Evolutionary conservation across 1,140 invertebrate species (phyloP).

Genomic region (Drosophila pseudoobscura): DNA sequence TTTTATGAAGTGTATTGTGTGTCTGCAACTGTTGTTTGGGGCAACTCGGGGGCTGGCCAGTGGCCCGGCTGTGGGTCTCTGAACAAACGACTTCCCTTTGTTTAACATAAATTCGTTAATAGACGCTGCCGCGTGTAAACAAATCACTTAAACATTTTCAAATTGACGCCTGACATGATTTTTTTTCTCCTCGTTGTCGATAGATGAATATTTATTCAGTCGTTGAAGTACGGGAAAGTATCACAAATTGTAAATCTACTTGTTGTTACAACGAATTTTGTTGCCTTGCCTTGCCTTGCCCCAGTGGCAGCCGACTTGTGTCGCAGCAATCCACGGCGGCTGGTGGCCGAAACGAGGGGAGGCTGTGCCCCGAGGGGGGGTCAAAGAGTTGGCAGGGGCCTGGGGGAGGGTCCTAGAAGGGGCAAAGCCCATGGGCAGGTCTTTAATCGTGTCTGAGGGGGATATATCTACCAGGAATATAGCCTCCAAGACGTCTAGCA

Average conservation of each 20-base stretch:
- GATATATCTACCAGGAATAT: no score
- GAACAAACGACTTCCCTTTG: slow-evolving; percentile 81
- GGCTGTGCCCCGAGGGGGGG: slow-evolving; percentile 7
- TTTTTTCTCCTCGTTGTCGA: slow-evolving; percentile 23
- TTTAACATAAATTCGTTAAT: slow-evolving; percentile 82
- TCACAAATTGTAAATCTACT: slow-evolving; percentile 78
- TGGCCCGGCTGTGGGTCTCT: slow-evolving; percentile 34
- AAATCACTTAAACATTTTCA: slow-evolving; percentile 81
- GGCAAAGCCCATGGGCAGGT: no score
- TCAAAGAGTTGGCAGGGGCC: not conserved
- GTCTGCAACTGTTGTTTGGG: slow-evolving; percentile 30
- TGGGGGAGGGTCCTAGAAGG: no score
- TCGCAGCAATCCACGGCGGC: slow-evolving; percentile 22
- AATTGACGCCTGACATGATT: slow-evolving; percentile 82
- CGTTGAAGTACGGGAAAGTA: slow-evolving; percentile 77
- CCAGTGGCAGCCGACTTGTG: slow-evolving; percentile 28
- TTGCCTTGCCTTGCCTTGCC: slow-evolving; percentile 18
- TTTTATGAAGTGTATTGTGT: slow-evolving; percentile 79
- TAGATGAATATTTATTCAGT: slow-evolving; percentile 80
- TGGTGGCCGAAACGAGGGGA: slow-evolving; percentile 10
- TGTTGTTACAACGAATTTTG: slow-evolving; percentile 61
- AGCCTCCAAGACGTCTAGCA: no score
- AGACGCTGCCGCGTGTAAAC: slow-evolving; percentile 81
- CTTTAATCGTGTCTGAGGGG: no score
- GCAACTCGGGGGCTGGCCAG: slow-evolving; percentile 20